phyloP scores from a whole-genome alignment of 2,113 vertebrate species.

The Crotalus horridus region DNA sequence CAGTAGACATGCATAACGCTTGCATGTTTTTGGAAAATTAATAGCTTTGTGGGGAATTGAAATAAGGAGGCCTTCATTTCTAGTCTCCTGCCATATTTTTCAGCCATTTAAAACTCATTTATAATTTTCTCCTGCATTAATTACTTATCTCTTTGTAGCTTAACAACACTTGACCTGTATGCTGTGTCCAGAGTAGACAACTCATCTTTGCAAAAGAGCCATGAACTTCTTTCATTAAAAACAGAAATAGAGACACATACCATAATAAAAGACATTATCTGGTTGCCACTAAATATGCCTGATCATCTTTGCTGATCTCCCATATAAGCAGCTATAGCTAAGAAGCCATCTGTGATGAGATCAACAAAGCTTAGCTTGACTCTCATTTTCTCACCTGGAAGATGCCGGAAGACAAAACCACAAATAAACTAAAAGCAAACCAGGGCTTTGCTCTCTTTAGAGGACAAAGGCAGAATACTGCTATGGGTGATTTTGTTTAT shows the following conservation, averaged over 20 bases:
- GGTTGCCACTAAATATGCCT: background rate
- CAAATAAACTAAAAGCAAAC: background rate
- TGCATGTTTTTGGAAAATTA: slow-evolving; percentile 67
- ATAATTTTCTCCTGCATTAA: slow-evolving; percentile 64
- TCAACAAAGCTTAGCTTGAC: background rate
- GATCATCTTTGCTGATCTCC: background rate
- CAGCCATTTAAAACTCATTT: slow-evolving; percentile 15
- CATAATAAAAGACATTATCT: background rate
- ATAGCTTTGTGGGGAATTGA: slow-evolving; percentile 71
- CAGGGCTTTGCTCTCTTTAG: background rate
- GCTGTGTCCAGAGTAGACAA: slow-evolving; percentile 8
- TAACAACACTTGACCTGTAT: background rate
- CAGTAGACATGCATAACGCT: slow-evolving; percentile 73
- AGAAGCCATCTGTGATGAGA: background rate
- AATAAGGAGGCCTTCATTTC: slow-evolving; percentile 69
- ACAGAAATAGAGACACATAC: background rate
- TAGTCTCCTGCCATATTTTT: slow-evolving; percentile 66
- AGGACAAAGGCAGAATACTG: background rate
- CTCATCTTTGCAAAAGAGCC: slow-evolving; percentile 30
- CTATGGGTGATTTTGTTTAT: background rate
- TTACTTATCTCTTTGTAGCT: slow-evolving; percentile 44
- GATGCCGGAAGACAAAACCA: background rate
- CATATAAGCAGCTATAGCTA: background rate
- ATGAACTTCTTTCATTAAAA: slow-evolving; percentile 29
- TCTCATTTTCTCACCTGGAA: background rate